Evolutionary conservation across 2,888 invertebrate genomes (phyloP), one percentile per base, ranked within the genome.

Genomic region (Pogonocherus hispidulus): DNA sequence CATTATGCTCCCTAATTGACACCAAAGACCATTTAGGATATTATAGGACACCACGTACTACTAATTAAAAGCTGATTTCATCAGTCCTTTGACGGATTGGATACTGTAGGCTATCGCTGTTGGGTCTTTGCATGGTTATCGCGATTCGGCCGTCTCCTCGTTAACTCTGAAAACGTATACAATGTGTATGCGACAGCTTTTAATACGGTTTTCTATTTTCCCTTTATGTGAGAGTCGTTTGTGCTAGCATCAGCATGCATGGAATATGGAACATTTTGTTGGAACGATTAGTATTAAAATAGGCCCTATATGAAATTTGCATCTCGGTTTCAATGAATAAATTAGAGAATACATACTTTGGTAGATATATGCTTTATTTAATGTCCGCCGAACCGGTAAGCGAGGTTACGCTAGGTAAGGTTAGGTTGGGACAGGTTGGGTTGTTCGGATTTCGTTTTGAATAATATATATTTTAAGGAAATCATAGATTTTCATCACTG

Each of bases 11-110:
- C n/a, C 27, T 55, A 64, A 64, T 64, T 64, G 55, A 22, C 55
- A 35, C 55, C 37, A 49, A 20, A 20, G 46, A 55, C 54, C 63
- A 64, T 64, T 41, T 35, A 55, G 44, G 51, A 56, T 37, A 54
- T 64, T 64, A 54, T 16, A 41, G 52, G 46, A 44, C 41, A 55
- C 27, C 56, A 22, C 32, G 27, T 37, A n/a, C 52, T 54, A 14
- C 63, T 64, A 64, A 64, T 64, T 64, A 55, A 47, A 64, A 47
- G 22, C 63, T 56, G 32, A 55, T 64, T 55, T 46, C 37, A 32
- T 44, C 41, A 23, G 52, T 44, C 63, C 51, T 63, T 54, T 54
- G 52, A 41, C 63, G 35, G 63, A 41, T 63, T 22, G 37, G n/a
- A n/a, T n/a, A n/a, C 51, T 51, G 20, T 62, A 19, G 3, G 47